Percentiles rank a stretch among this genome's conserved stretches.
phyloP scores from a whole-genome alignment of 1,140 invertebrate species.

The Monochamus saltuarius region DNA sequence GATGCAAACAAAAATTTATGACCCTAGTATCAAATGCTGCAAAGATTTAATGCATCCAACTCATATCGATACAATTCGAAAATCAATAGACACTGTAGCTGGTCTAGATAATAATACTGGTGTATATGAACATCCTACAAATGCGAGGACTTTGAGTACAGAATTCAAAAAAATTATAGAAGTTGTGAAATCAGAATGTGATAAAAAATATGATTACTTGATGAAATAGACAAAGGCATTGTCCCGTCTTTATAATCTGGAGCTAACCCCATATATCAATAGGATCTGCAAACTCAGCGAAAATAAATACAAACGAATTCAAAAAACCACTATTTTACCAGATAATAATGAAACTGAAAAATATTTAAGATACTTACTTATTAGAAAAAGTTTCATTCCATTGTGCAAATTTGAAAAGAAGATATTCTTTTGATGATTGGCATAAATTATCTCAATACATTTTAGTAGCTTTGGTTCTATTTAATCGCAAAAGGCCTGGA shows the following conservation, averaged over 20 bases:
- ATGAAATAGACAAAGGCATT: not conserved
- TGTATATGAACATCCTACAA: conserved; percentile 5
- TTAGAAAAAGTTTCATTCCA: not conserved
- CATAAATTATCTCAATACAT: conserved; percentile 1
- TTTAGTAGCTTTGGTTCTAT: conserved; percentile 7
- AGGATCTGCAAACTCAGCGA: conserved; percentile 1
- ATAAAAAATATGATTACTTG: conserved; percentile 1
- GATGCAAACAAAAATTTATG: conserved; percentile 1
- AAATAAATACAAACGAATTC: not conserved
- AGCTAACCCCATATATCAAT: conserved; percentile 1
- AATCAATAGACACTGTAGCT: conserved; percentile 2
- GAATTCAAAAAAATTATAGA: conserved; percentile 5
- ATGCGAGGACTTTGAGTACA: conserved; percentile 5
- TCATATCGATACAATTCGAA: conserved; percentile 3
- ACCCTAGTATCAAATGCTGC: conserved; percentile 4
- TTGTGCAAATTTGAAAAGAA: not conserved
- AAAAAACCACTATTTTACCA: conserved; percentile 4
- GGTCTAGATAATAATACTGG: not conserved
- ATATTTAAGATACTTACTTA: conserved; percentile 4
- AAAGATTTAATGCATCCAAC: conserved; percentile 8
- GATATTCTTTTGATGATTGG: conserved; percentile 5
- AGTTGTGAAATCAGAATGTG: conserved; percentile 5
- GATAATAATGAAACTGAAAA: conserved; percentile 1
- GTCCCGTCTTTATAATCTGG: conserved; percentile 3
- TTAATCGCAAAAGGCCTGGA: not conserved